These are phyloP conservation scores for Hyposoter didymator DNA, from an alignment of 2,888 invertebrate genomes.

Conservation along the genomic window DNA sequence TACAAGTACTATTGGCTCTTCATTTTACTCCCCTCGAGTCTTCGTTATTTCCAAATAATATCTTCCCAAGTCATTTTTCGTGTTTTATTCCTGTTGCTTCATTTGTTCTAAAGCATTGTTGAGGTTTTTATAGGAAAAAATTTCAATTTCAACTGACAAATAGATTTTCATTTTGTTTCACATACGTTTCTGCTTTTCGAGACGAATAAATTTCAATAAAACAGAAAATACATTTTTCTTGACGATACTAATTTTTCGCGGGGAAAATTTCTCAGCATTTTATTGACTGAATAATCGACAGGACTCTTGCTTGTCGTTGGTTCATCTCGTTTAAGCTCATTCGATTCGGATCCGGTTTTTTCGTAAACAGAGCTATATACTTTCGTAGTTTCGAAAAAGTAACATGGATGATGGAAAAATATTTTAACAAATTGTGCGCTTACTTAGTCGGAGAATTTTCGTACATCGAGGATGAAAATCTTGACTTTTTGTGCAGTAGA, in stretches of 20 bases:
- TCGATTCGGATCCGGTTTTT: too few relatives aligned
- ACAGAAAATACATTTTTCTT: too few relatives aligned
- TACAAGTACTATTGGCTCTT: background rate
- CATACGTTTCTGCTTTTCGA: too few relatives aligned
- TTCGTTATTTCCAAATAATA: background rate
- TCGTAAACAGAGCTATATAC: background rate
- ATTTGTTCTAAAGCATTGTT: background rate
- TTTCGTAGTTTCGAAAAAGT: background rate
- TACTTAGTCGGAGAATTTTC: background rate
- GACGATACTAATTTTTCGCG: too few relatives aligned
- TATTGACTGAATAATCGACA: background rate
- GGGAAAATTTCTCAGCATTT: too few relatives aligned
- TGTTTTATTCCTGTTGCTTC: background rate
- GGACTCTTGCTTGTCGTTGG: too few relatives aligned
- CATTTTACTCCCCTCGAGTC: background rate
- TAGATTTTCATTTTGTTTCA: background rate
- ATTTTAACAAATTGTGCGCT: background rate
- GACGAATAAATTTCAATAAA: too few relatives aligned
- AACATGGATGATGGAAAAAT: background rate
- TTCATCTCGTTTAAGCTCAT: too few relatives aligned
- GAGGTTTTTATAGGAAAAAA: background rate
- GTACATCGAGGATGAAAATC: background rate
- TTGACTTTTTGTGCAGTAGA: background rate
- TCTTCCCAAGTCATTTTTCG: background rate
- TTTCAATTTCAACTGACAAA: background rate